Evolutionary conservation across 2,888 invertebrate genomes (phyloP), one percentile per base, ranked within the genome.

Genomic region (Cheilosia soror): DNA sequence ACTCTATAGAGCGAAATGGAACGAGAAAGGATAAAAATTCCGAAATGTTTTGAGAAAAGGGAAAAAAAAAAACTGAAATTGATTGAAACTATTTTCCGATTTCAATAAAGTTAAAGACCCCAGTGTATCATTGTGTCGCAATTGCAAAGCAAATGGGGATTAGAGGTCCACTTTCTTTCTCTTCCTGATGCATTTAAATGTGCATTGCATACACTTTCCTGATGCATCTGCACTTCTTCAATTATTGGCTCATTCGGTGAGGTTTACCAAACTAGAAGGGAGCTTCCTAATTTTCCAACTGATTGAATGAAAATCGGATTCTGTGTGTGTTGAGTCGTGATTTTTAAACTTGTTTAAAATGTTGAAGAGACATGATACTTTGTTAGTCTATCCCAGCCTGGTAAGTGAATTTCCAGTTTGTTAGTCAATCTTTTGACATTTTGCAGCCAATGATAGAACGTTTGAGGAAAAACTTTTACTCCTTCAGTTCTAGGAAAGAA

Each of bases 271-370:
- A 33, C 57, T 33, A 20, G 42, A 69, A 63, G 15, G 15, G 1
- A 58, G 25, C 51, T 55, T 57, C 15, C 13, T 53, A 60, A 62
- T 68, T 55, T 62, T 37, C 20, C 66, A 40, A 49, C 1, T 55
- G 55, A 73, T 55, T 73, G 63, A 57, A 55, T 37, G 27, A 33
- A 29, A 44, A 57, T 33, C 6, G 25, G 9, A 69, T 47, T 57
- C 25, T 33, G 44, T 47, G 6, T 40, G 6, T 9, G 31, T 51
- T 31, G 44, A 6, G 20, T 40, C 33, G 9, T 11, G 31, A 40
- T 40, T 53, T 5, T 29, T 44, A n/a, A 51, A 51, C 44, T 66
- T 60, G 25, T 60, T 42, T 20, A 20, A 37, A 20, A 47, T 47
- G 20, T 7, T 20, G 20, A 20, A 7, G 5, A 15, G 20, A 20